Evolutionary conservation across 1,140 invertebrate species (phyloP).

Genomic region (Lordiphosa mommai): DNA sequence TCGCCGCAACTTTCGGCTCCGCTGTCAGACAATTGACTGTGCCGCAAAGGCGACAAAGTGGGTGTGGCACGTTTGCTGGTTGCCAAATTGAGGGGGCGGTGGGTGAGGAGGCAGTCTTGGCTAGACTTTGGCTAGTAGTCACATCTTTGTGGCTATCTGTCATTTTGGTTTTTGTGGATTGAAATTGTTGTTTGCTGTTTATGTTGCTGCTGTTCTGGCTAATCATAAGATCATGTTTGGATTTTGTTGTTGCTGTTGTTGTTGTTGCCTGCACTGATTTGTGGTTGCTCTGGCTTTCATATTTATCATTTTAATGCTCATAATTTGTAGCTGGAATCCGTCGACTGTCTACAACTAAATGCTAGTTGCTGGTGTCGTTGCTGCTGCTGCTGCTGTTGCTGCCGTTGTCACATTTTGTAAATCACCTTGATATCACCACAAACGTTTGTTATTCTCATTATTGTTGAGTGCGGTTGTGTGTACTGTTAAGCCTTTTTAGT

Average conservation of each 20-base stretch:
- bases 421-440: slow-evolving; percentile 65
- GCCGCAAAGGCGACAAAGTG: slow-evolving; percentile 40
- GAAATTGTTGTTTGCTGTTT: slow-evolving; percentile 12
- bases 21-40: slow-evolving; percentile 67
- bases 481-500: slow-evolving; percentile 39
- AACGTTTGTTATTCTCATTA: slow-evolving; percentile 44
- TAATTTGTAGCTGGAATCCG: slow-evolving; percentile 38
- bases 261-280: slow-evolving; percentile 28
- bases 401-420: slow-evolving; percentile 60
- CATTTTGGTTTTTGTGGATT: slow-evolving; percentile 25
- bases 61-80: slow-evolving; percentile 28
- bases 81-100: slow-evolving; percentile 38
- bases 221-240: slow-evolving; percentile 61
- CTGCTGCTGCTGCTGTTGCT: slow-evolving; percentile 15
- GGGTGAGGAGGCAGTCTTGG: slow-evolving; percentile 48
- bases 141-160: slow-evolving; percentile 20
- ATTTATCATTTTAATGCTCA: slow-evolving; percentile 68
- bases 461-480: slow-evolving; percentile 24
- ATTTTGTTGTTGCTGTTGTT: slow-evolving; percentile 24
- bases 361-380: slow-evolving; percentile 11
- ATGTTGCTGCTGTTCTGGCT: slow-evolving; percentile 15
- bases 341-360: slow-evolving; percentile 1
- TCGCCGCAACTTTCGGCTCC: slow-evolving; percentile 69
- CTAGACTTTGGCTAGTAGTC: slow-evolving; percentile 8
- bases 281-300: slow-evolving; percentile 32